These are phyloP conservation scores for Epistrophe grossulariae DNA, from an alignment of 2,888 invertebrate genomes.

Conservation along the genomic window DNA sequence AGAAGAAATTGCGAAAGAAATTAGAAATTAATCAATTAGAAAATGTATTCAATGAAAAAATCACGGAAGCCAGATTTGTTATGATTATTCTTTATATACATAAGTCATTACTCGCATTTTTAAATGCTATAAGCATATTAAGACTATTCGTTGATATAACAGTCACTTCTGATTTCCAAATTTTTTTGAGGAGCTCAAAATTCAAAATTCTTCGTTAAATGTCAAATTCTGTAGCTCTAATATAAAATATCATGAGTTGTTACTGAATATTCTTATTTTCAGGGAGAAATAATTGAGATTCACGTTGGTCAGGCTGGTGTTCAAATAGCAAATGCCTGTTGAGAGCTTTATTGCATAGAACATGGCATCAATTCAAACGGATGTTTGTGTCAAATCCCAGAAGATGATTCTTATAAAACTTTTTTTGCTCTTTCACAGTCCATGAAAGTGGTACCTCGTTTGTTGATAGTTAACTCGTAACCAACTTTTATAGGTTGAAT, in stretches of 20 bases:
- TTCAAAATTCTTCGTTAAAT: conserved; percentile 23
- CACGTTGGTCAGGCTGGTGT: conserved; percentile 93
- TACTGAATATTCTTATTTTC: conserved; percentile 2
- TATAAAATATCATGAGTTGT: neutral
- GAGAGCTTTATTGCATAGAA: conserved; percentile 92
- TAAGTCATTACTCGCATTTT: too few relatives aligned
- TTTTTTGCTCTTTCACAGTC: conserved; percentile 81
- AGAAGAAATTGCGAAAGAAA: too few relatives aligned
- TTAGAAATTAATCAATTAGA: too few relatives aligned
- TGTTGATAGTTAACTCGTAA: conserved; percentile 94
- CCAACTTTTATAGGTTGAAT: conserved; percentile 91
- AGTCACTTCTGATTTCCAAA: neutral
- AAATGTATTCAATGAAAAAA: too few relatives aligned
- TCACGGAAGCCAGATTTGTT: too few relatives aligned
- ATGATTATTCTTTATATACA: too few relatives aligned
- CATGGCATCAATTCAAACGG: conserved; percentile 91
- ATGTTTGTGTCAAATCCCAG: conserved; percentile 78
- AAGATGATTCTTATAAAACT: conserved; percentile 79
- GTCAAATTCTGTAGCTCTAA: conserved; percentile 1
- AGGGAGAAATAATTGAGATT: conserved; percentile 89
- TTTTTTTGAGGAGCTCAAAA: neutral
- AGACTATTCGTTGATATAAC: neutral
- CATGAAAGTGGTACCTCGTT: conserved; percentile 92
- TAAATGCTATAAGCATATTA: too few relatives aligned
- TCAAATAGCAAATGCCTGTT: conserved; percentile 91